These are phyloP conservation scores for Fissipunctia ypsillon DNA, from an alignment of 2,888 invertebrate species.

Conservation along the genomic window DNA sequence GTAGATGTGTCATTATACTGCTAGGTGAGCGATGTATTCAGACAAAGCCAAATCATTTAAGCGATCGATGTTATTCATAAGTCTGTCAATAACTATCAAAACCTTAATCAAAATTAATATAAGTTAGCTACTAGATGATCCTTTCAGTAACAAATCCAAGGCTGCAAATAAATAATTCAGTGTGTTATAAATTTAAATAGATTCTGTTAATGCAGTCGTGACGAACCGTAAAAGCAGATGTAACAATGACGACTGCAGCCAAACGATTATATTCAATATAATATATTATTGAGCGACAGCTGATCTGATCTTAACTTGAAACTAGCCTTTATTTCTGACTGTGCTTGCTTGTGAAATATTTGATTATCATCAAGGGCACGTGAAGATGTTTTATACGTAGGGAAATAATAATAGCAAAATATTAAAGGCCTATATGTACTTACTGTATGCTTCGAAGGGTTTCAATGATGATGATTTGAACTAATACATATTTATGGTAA, in stretches of 20 bases:
- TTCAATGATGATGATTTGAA: neutral
- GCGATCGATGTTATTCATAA: conserved; percentile 27
- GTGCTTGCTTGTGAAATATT: conserved; percentile 19
- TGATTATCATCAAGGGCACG: neutral
- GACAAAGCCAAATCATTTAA: conserved; percentile 9
- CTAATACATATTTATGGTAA: neutral
- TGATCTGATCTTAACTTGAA: conserved; percentile 50
- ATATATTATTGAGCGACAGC: conserved; percentile 54
- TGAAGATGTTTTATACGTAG: neutral
- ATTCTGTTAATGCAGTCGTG: conserved; percentile 67
- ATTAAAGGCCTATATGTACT: too few relatives aligned
- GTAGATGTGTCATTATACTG: too few relatives aligned
- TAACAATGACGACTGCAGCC: conserved; percentile 56
- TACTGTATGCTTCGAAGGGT: too few relatives aligned
- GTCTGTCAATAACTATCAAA: conserved; percentile 27
- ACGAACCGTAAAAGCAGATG: conserved; percentile 65
- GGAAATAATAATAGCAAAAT: too few relatives aligned
- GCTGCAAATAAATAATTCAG: conserved; percentile 57
- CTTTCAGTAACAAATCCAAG: conserved; percentile 56
- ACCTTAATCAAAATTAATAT: conserved; percentile 47
- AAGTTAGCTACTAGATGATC: conserved; percentile 47
- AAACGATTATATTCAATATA: conserved; percentile 50
- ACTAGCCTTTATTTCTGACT: conserved; percentile 19
- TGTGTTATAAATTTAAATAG: conserved; percentile 60
- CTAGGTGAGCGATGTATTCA: too few relatives aligned